Evolutionary conservation across 2,113 vertebrate species (phyloP).

Genomic region (Pungitius pungitius): DNA sequence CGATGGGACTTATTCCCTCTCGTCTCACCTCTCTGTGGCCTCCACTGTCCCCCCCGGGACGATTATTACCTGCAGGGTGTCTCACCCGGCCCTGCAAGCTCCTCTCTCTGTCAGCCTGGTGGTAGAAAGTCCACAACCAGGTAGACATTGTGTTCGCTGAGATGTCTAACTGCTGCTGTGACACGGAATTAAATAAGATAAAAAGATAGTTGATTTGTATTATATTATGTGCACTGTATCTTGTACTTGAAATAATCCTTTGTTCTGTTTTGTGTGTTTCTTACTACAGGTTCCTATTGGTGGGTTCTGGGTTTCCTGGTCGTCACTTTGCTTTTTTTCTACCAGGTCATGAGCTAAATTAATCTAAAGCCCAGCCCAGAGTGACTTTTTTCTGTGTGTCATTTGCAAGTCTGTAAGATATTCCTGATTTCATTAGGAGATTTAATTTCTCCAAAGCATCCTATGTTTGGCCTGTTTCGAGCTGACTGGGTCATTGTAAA

Average conservation of each 20-base stretch:
- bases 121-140: constrained; percentile 59
- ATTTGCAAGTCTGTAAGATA: constrained; percentile 8
- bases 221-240: neutral
- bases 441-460: neutral
- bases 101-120: constrained; percentile 59
- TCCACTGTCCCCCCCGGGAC: constrained; percentile 65
- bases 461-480: neutral
- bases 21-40: constrained; percentile 76
- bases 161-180: neutral
- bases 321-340: constrained; percentile 76
- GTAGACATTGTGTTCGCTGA: constrained; percentile 40
- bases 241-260: neutral
- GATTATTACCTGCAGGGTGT: constrained; percentile 82
- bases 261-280: constrained; percentile 26
- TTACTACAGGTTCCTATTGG: constrained; percentile 71
- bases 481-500: too few species aligned
- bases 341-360: constrained; percentile 71
- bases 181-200: neutral
- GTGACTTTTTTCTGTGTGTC: constrained; percentile 16
- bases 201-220: neutral
- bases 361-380: constrained; percentile 28
- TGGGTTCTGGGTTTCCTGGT: constrained; percentile 71
- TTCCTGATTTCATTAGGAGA: neutral
- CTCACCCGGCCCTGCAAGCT: constrained; percentile 73
- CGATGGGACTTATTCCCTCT: constrained; percentile 82